A percentile compares a stretch with the other conserved stretches of the same genome.
Evolutionary conservation across 2,797 vertebrate genomes (phyloP).

Genomic region (Valencia hispanica): DNA sequence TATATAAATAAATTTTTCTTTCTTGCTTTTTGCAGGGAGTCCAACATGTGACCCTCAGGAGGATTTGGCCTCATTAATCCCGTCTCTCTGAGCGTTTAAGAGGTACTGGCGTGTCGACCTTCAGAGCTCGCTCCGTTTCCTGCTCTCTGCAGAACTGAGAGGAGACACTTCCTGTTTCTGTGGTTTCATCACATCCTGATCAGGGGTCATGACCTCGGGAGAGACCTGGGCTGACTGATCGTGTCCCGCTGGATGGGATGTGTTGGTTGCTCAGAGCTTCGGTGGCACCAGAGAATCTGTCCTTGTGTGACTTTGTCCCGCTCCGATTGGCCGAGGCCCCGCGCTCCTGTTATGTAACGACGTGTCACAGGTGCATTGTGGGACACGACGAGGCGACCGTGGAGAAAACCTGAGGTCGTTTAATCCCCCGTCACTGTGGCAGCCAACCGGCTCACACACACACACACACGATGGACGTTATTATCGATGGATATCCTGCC

Average conservation of each 20-base stretch:
- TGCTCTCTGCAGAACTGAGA: constrained; percentile 4
- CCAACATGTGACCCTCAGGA: not conserved
- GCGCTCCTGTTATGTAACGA: constrained; percentile 30
- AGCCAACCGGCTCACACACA: constrained; percentile 15
- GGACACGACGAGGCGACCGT: constrained; percentile 34
- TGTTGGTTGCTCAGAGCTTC: not conserved
- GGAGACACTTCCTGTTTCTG: constrained; percentile 8
- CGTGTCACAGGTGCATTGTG: constrained; percentile 48
- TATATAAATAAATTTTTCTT: too few relatives aligned
- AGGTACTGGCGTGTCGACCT: not conserved
- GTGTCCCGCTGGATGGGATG: not conserved
- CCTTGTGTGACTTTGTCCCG: not conserved
- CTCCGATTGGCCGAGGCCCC: constrained; percentile 25
- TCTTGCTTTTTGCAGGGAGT: not conserved
- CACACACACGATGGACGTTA: not conserved
- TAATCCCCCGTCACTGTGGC: constrained; percentile 22
- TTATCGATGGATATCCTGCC: constrained; percentile 25
- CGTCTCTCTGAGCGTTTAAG: not conserved
- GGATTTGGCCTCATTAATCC: not conserved
- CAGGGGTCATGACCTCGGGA: too few relatives aligned
- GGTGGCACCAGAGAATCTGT: not conserved
- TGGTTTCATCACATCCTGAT: too few relatives aligned
- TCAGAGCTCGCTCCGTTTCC: not conserved
- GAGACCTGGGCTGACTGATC: too few relatives aligned
- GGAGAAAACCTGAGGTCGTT: constrained; percentile 21